phyloP scores from a whole-genome alignment of 1,140 invertebrate genomes.

The Drosophila tropicalis region DNA sequence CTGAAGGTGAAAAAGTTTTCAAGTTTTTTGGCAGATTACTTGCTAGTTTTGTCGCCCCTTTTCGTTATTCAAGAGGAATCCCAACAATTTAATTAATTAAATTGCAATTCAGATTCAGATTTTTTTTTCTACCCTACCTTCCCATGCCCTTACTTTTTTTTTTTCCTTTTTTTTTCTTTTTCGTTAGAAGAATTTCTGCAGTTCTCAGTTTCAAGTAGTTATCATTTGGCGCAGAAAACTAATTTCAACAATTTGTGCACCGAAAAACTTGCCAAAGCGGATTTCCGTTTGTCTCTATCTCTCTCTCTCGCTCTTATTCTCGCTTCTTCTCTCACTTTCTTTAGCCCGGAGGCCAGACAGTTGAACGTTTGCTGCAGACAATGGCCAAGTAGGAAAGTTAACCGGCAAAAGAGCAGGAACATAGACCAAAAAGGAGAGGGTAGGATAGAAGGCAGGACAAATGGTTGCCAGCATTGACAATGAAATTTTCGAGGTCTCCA shows the following conservation, averaged over 20 bases:
- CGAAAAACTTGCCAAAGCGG: slow-evolving; percentile 72
- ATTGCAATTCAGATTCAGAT: slow-evolving; percentile 60
- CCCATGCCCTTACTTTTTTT: background rate
- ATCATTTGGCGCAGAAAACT: slow-evolving; percentile 77
- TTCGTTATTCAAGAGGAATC: slow-evolving; percentile 16
- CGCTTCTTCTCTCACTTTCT: slow-evolving; percentile 10
- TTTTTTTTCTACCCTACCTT: background rate
- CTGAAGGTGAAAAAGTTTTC: slow-evolving; percentile 9
- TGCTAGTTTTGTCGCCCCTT: slow-evolving; percentile 16
- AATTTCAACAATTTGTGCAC: slow-evolving; percentile 80
- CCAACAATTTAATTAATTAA: slow-evolving; percentile 76
- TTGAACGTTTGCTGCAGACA: slow-evolving; percentile 62
- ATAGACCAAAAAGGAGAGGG: background rate
- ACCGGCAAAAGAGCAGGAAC: slow-evolving; percentile 39
- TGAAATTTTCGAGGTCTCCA: slow-evolving; percentile 59
- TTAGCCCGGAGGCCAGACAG: slow-evolving; percentile 34
- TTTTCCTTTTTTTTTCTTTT: background rate
- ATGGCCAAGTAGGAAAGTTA: slow-evolving; percentile 75
- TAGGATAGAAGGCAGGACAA: background rate
- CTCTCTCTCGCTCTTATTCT: background rate
- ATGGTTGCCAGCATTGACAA: slow-evolving; percentile 56
- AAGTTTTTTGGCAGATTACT: background rate
- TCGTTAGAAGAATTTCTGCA: slow-evolving; percentile 46
- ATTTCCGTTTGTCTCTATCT: slow-evolving; percentile 50
- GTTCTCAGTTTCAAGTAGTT: slow-evolving; percentile 71